These are phyloP conservation scores for Grantiella picta DNA, from an alignment of 2,113 vertebrate species.

Conservation along the genomic window DNA sequence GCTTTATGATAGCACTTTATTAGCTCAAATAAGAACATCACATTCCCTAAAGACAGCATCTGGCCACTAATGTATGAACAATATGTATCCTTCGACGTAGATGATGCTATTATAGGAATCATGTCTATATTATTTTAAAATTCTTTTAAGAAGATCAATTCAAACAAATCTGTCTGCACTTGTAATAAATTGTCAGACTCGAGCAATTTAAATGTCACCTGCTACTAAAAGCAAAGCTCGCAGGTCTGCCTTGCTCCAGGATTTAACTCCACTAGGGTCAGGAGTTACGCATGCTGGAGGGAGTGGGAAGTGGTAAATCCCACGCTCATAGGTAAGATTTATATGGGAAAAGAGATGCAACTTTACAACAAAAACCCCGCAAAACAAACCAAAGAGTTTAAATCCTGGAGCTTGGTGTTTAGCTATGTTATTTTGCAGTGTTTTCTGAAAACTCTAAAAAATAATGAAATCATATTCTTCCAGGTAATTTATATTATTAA, in stretches of 20 bases:
- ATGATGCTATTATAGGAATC: slow-evolving; percentile 10
- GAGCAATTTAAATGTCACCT: slow-evolving; percentile 37
- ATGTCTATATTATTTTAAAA: not conserved
- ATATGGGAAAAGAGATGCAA: slow-evolving; percentile 35
- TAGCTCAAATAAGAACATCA: slow-evolving; percentile 42
- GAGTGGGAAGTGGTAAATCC: slow-evolving; percentile 22
- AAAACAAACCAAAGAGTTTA: slow-evolving; percentile 54
- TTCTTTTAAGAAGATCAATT: not conserved
- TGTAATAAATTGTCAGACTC: slow-evolving; percentile 13
- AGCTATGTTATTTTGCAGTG: not conserved
- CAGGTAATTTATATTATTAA: not conserved
- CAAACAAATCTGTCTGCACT: slow-evolving; percentile 47
- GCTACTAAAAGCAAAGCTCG: not conserved
- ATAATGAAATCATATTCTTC: not conserved
- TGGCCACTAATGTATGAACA: slow-evolving; percentile 23
- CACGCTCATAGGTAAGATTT: not conserved
- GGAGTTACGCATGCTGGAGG: slow-evolving; percentile 42
- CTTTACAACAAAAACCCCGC: slow-evolving; percentile 43
- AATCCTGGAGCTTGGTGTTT: slow-evolving; percentile 50
- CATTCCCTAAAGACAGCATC: slow-evolving; percentile 82
- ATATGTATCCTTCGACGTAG: not conserved
- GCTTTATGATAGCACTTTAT: slow-evolving; percentile 46
- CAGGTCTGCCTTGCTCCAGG: slow-evolving; percentile 58
- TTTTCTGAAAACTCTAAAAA: not conserved
- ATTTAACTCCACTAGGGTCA: slow-evolving; percentile 55